phyloP scores from a whole-genome alignment of 2,797 vertebrate genomes.

The Lagodon rhomboides region DNA sequence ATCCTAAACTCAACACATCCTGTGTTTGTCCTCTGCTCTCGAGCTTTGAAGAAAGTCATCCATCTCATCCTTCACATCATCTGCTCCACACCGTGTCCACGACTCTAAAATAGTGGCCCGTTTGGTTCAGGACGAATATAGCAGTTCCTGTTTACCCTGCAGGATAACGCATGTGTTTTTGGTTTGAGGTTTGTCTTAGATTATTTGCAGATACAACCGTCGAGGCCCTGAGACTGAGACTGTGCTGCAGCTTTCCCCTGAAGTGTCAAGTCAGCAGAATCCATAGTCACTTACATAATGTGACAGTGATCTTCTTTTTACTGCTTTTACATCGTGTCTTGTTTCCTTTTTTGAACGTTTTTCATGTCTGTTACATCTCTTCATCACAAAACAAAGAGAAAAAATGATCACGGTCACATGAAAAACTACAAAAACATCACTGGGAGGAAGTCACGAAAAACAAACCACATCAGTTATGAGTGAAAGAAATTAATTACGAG shows the following conservation, averaged over 20 bases:
- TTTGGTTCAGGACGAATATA: conserved; percentile 54
- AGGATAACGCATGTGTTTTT: conserved; percentile 23
- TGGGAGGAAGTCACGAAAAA: neutral
- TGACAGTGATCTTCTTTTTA: neutral
- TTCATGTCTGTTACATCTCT: neutral
- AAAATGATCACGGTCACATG: neutral
- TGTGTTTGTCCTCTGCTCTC: conserved; percentile 50
- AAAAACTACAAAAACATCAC: neutral
- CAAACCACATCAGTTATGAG: neutral
- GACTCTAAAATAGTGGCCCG: conserved; percentile 32
- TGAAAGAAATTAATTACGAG: neutral
- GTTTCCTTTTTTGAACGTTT: neutral
- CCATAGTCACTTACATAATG: neutral
- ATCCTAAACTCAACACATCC: conserved; percentile 53
- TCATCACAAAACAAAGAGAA: neutral
- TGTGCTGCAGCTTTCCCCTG: conserved; percentile 15
- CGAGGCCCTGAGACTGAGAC: neutral
- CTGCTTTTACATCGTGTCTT: neutral
- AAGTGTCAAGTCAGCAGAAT: conserved; percentile 40
- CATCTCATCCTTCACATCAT: conserved; percentile 3
- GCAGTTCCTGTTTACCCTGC: conserved; percentile 59
- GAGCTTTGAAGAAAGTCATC: conserved; percentile 32
- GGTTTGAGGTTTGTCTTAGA: conserved; percentile 29
- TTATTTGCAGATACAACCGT: conserved; percentile 32
- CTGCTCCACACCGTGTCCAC: conserved; percentile 10